Conservation (phyloP, 2,113 vertebrate species). For the rat (Rattus norvegicus) region DNA sequence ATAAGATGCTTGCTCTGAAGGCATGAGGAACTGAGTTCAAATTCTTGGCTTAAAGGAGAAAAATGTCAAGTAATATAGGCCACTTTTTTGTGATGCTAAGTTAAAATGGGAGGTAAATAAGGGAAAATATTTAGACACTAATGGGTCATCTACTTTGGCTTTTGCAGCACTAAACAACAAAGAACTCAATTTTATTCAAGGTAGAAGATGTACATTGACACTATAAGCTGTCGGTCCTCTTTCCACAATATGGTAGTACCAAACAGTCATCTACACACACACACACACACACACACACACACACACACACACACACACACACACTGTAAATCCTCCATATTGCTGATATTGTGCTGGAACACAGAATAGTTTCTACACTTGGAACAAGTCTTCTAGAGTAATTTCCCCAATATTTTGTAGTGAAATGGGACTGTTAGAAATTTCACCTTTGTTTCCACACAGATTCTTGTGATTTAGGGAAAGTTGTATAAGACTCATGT, state of each 20-base stretch:
- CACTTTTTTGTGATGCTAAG: neutral
- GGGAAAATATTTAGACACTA: neutral
- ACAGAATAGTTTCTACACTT: neutral
- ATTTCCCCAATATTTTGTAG: neutral
- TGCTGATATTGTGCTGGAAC: conserved; percentile 1
- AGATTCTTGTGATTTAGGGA: neutral
- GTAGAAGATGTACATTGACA: neutral
- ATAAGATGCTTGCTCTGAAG: neutral
- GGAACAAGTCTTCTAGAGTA: neutral
- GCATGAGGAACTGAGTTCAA: neutral
- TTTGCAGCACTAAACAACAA: neutral
- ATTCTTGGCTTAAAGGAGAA: neutral
- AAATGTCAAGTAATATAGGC: neutral
- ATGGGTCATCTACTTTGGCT: neutral
- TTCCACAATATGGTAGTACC: neutral
- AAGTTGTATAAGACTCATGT: neutral
- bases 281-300: neutral
- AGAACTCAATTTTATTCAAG: neutral
- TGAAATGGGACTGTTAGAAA: neutral
- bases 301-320: neutral
- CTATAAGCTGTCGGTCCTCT: neutral
- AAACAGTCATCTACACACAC: neutral
- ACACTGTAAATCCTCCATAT: neutral
- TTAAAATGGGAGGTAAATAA: neutral
- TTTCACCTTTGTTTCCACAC: neutral